phyloP scores from a whole-genome alignment of 2,888 invertebrate species.

The Zaprionus obscuricornis region DNA sequence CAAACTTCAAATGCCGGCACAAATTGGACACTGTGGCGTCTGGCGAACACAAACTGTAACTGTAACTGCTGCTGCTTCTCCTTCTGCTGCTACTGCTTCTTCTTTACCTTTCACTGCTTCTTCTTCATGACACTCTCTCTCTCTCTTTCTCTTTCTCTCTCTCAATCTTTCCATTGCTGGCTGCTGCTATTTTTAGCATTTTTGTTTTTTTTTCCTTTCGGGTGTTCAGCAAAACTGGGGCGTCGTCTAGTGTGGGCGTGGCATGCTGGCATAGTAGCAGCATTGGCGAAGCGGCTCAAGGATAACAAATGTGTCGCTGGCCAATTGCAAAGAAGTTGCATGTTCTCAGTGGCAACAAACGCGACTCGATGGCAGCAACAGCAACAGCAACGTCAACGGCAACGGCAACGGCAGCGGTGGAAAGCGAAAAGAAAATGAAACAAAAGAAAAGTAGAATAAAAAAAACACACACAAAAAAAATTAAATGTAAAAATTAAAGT shows the following conservation, averaged over 20 bases:
- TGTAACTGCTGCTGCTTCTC: no score
- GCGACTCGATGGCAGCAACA: constrained; percentile 1
- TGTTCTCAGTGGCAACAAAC: constrained; percentile 45
- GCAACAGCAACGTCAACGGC: constrained; percentile 7
- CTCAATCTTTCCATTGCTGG: neutral
- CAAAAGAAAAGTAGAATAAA: constrained; percentile 7
- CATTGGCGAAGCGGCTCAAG: constrained; percentile 55
- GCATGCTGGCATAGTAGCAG: constrained; percentile 6
- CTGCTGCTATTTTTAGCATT: constrained; percentile 55
- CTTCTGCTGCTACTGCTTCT: no score
- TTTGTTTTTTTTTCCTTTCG: constrained; percentile 19
- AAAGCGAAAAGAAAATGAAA: constrained; percentile 6
- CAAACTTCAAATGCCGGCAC: no score
- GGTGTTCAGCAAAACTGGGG: constrained; percentile 55
- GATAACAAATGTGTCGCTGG: constrained; percentile 51
- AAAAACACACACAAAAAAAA: constrained; percentile 15
- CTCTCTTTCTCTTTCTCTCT: neutral
- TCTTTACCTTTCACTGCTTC: constrained; percentile 26
- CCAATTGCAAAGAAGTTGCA: constrained; percentile 63
- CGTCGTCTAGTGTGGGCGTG: constrained; percentile 53
- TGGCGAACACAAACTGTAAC: no score
- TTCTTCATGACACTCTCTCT: no score
- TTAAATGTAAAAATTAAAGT: no score
- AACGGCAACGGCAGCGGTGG: no score
- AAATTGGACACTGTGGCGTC: no score